Percentiles rank a stretch among this genome's conserved stretches.
Evolutionary conservation across 2,797 vertebrate species (phyloP).

Genomic region (Octomys mimax): DNA sequence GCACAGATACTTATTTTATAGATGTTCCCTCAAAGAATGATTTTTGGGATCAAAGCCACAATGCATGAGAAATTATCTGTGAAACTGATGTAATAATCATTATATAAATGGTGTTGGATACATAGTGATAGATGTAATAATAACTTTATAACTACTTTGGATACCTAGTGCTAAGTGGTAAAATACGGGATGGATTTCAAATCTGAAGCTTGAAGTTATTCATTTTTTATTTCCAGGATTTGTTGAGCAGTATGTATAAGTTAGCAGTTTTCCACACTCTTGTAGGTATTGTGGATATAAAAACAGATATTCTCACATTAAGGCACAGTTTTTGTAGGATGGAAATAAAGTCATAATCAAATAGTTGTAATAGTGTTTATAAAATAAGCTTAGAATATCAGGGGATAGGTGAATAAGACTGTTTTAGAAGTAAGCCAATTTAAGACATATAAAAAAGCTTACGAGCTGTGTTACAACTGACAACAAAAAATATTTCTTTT

Average conservation of each 20-base stretch:
- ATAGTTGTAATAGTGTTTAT: not conserved
- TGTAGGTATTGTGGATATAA: not conserved
- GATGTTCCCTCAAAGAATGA: not conserved
- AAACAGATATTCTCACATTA: constrained; percentile 16
- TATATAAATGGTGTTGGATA: not conserved
- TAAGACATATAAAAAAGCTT: constrained; percentile 47
- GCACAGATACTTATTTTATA: not conserved
- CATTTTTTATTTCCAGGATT: constrained; percentile 45
- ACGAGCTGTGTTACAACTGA: constrained; percentile 16
- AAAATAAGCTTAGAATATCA: constrained; percentile 43
- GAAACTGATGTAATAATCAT: not conserved
- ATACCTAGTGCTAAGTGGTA: not conserved
- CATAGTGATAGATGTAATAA: not conserved
- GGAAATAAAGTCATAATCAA: constrained; percentile 49
- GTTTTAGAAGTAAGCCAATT: constrained; percentile 56
- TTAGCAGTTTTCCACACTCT: constrained; percentile 25
- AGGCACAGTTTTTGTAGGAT: not conserved
- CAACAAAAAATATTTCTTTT: constrained; percentile 59
- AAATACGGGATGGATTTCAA: constrained; percentile 18
- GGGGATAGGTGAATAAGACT: constrained; percentile 50
- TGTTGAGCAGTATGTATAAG: not conserved
- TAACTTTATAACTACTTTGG: not conserved
- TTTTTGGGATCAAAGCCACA: not conserved
- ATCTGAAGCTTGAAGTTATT: constrained; percentile 9
- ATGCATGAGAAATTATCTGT: not conserved